Base-by-base conservation (phyloP, 2,888 invertebrate genomes). In the Noctua fimbriata region DNA sequence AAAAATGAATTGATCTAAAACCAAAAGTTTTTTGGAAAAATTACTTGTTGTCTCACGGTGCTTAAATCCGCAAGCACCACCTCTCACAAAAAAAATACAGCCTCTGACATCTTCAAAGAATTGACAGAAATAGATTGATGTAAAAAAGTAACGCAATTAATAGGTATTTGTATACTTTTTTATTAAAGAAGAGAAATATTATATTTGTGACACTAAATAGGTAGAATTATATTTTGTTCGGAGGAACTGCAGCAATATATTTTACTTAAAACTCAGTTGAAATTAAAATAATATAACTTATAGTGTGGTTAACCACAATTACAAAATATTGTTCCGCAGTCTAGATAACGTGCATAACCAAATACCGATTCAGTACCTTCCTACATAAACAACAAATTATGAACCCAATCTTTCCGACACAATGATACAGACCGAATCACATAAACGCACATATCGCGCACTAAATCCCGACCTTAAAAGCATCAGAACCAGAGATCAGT, bases 401-500 rank as follows among this genome's bases (percentile, higher is more conserved):
- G 18, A 21, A 36, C 6, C 10, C 2, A 69, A 41, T 18, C n/a
- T 5, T 69, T 52, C 32, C 21, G 44, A 77, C 7, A 83, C 73
- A 83, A 74, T 83, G 71, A 69, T 74, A 65, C 66, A 55, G 21
- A 32, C 24, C 36, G 16, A 58, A 67, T 71, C 78, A 75, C 63
- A 73, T 58, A 49, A 58, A 81, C 63, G 60, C 67, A 73, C 24
- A 69, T 60, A 76, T 55, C 74, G 65, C 70, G 58, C 73, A 77
- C 66, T 84, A 82, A 71, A 79, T 73, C 70, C 44, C 58, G 72
- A 85, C 83, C 78, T 89, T 83, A 81, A 87, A 85, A 86, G 79
- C 84, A 86, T 70, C 84, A 83, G 82, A 74, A 55, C 36, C 79
- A 81, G 82, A 81, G 73, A 81, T 60, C 82, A 83, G 89, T 85